A percentile compares a stretch with the other conserved stretches of the same genome.
Conservation (phyloP, 2,888 invertebrate species). For the Rutpela maculata region DNA sequence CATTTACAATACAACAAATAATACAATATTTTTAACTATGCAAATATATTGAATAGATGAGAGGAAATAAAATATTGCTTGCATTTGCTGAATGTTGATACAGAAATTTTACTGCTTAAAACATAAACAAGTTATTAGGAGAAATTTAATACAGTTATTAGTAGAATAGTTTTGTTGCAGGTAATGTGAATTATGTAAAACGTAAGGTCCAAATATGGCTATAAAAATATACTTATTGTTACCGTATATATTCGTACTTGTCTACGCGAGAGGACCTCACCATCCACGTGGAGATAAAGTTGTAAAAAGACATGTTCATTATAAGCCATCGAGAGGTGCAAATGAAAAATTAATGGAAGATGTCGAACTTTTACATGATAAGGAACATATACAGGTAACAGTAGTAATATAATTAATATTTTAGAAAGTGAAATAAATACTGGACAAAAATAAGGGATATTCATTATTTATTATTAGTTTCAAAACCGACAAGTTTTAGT, state of each 20-base stretch:
- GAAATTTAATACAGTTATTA: too few relatives aligned
- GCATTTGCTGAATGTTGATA: too few relatives aligned
- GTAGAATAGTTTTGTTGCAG: neutral
- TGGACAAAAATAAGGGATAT: neutral
- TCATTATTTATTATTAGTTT: too few relatives aligned
- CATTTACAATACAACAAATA: too few relatives aligned
- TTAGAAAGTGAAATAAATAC: neutral
- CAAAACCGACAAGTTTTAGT: too few relatives aligned
- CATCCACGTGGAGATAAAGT: constrained; percentile 78
- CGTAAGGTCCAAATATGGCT: constrained; percentile 4
- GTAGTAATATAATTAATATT: too few relatives aligned
- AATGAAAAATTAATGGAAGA: constrained; percentile 81
- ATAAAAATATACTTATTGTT: constrained; percentile 21
- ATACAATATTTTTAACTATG: too few relatives aligned
- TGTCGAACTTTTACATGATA: constrained; percentile 83
- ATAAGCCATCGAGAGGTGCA: constrained; percentile 76
- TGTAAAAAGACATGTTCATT: constrained; percentile 76
- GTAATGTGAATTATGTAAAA: neutral
- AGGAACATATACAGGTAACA: constrained; percentile 78
- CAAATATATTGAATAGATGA: too few relatives aligned
- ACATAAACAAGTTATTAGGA: too few relatives aligned
- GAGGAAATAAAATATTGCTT: too few relatives aligned
- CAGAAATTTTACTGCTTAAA: too few relatives aligned
- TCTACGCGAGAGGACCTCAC: constrained; percentile 77
- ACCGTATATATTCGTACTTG: constrained; percentile 23